Evolutionary conservation across 2,888 invertebrate genomes (phyloP).

Genomic region (Cosmia pyralina): DNA sequence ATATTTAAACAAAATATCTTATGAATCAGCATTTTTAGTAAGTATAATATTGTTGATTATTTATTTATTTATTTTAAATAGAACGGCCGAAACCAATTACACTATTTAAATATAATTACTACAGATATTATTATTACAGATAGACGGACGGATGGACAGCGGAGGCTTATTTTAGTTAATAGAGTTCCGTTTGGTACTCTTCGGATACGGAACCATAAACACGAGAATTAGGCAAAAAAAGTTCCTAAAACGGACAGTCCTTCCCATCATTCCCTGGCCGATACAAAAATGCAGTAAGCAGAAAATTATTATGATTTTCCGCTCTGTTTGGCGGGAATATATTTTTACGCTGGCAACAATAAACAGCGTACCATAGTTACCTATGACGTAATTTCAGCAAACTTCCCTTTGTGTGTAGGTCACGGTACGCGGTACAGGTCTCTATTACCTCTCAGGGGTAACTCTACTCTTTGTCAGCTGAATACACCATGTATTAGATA

Average conservation of each 20-base stretch:
- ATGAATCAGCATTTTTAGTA: no score
- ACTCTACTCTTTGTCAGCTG: constrained; percentile 53
- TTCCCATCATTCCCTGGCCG: constrained; percentile 28
- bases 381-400: constrained; percentile 42
- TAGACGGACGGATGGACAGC: no score
- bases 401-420: constrained; percentile 62
- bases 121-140: no score
- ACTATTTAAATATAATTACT: no score
- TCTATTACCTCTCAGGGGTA: constrained; percentile 57
- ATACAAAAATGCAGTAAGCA: constrained; percentile 58
- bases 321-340: constrained; percentile 52
- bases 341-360: constrained; percentile 55
- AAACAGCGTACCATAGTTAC: constrained; percentile 16
- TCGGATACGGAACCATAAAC: no score
- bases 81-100: no score
- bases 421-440: constrained; percentile 48
- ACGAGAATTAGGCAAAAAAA: constrained; percentile 48
- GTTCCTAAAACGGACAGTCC: constrained; percentile 33
- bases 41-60: no score
- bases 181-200: no score
- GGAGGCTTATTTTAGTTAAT: no score
- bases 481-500: constrained; percentile 49
- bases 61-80: no score
- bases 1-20: no score
- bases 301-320: constrained; percentile 58